Evolutionary conservation across 2,113 vertebrate genomes (phyloP).

Genomic region (Dasyurus viverrinus): DNA sequence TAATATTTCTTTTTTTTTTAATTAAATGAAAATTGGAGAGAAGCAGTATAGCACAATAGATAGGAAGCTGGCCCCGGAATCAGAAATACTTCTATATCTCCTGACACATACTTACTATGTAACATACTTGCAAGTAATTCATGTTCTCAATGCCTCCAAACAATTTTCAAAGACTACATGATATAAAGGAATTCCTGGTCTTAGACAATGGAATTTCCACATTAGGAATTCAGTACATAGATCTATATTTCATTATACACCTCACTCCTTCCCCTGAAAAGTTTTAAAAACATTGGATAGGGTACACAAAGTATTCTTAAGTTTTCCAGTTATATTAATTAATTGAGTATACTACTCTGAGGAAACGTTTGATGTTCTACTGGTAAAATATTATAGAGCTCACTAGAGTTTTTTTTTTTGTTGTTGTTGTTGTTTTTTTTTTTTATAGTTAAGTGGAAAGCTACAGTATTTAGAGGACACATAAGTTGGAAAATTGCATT

Average conservation of each 20-base stretch:
- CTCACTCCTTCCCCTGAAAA: background rate
- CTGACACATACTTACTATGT: background rate
- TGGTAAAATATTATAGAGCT: background rate
- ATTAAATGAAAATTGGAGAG: background rate
- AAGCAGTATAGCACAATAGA: background rate
- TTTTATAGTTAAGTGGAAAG: background rate
- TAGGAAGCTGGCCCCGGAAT: background rate
- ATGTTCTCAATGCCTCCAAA: background rate
- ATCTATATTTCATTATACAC: background rate
- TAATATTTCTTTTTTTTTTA: background rate
- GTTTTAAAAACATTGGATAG: background rate
- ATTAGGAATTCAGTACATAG: background rate
- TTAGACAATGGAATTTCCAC: background rate
- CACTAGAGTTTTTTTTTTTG: background rate
- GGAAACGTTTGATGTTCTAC: background rate
- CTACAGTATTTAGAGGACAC: background rate
- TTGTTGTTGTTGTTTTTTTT: no score
- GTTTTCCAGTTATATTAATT: background rate
- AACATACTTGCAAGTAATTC: background rate
- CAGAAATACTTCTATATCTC: background rate
- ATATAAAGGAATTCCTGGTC: background rate
- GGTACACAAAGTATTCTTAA: background rate
- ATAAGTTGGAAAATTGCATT: background rate
- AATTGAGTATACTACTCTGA: background rate
- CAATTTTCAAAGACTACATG: background rate